Evolutionary conservation across 64 coral and sea anemone genomes (phyloP).

Genomic region (Pocillopora verrucosa): DNA sequence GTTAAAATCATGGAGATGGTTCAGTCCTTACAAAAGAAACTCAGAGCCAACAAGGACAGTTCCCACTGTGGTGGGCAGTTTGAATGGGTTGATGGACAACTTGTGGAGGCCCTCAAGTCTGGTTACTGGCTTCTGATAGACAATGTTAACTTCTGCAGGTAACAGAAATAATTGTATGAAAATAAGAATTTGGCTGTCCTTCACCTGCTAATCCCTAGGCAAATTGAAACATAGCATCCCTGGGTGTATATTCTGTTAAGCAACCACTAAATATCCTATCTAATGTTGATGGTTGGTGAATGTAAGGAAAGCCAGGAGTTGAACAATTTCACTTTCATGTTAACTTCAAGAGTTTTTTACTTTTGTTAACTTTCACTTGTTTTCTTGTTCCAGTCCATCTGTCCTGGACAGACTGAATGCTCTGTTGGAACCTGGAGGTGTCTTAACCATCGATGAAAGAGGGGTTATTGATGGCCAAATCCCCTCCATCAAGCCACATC

Average conservation of each 20-base stretch:
- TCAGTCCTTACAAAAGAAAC: constrained; percentile 35
- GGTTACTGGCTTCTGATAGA: constrained; percentile 97
- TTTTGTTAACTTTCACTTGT: not conserved
- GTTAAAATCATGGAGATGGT: not conserved
- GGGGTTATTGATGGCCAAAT: constrained; percentile 90
- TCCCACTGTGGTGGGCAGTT: constrained; percentile 89
- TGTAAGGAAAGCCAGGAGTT: no score
- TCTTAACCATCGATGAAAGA: constrained; percentile 82
- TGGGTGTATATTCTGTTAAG: no score
- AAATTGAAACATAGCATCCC: no score
- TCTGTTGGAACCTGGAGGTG: constrained; percentile 84
- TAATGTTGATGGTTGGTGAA: no score
- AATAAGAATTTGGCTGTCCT: not conserved
- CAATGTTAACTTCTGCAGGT: constrained; percentile 99
- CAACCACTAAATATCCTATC: no score
- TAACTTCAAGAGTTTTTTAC: not conserved
- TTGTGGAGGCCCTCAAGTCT: constrained; percentile 82
- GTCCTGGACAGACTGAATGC: constrained; percentile 96
- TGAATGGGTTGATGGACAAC: constrained; percentile 97
- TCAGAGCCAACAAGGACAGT: constrained; percentile 60
- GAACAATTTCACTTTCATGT: no score
- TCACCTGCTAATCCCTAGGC: no score
- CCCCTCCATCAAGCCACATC: constrained; percentile 79
- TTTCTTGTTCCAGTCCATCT: constrained; percentile 63
- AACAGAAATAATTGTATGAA: not conserved